Conservation (phyloP, 30 jellyfish, hydroid and myxozoan genomes). For the Haliclystus octoradiatus region DNA sequence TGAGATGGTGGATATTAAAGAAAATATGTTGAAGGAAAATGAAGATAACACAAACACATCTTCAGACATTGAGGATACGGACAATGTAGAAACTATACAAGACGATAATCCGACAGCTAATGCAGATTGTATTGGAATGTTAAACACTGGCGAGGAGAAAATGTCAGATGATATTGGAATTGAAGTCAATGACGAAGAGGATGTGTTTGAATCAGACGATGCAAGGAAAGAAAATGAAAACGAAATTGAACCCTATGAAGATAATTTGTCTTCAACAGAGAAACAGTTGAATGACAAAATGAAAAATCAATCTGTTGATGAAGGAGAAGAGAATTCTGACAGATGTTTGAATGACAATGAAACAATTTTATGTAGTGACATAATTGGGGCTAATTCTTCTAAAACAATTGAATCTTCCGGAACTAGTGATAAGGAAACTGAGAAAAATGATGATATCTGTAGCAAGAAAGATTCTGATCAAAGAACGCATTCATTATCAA, state of each 20-base stretch:
- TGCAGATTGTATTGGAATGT: neutral
- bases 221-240: neutral
- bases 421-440: too few relatives aligned
- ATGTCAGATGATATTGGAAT: neutral
- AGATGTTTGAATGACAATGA: too few relatives aligned
- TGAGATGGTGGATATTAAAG: neutral
- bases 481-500: too few relatives aligned
- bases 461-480: too few relatives aligned
- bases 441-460: too few relatives aligned
- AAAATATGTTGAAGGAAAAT: neutral
- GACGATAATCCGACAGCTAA: neutral
- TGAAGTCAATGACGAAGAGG: neutral
- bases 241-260: neutral
- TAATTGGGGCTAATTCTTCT: too few relatives aligned
- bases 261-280: neutral
- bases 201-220: neutral
- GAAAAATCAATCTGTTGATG: too few relatives aligned
- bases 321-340: too few relatives aligned
- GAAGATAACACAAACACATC: neutral
- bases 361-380: too few relatives aligned
- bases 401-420: too few relatives aligned
- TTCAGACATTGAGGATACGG: neutral
- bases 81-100: neutral
- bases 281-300: too few relatives aligned
- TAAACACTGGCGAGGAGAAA: neutral